Evolutionary conservation across 2,888 invertebrate species (phyloP), one percentile per base, ranked within the genome.

Genomic region (Anarsia innoxiella): DNA sequence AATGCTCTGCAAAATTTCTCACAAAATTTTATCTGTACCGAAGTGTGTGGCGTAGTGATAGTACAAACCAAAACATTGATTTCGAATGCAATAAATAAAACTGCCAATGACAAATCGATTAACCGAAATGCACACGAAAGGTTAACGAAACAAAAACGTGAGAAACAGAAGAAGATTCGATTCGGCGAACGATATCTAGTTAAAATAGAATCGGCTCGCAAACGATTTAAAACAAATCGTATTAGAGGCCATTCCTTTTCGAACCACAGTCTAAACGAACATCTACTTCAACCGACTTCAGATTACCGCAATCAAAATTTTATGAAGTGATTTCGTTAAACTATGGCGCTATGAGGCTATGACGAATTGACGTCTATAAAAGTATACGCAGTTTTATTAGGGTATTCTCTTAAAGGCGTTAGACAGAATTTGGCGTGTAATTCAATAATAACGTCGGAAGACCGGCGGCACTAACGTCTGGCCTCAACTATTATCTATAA

Each of bases 111-210:
- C 62, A 54, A 77, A 79, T 78, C 66, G 65, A 75, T 76, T 78
- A 69, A 62, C 67, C 49, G 48, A 57, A 50, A 54, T 43, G 39
- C 44, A 56, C 45, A 54, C 61, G 59, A 71, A 67, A 67, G 54
- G 64, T 65, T 70, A 72, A 69, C 59, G 71, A 72, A 73, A 75
- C 65, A 74, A 77, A 78, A 80, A 82, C 82, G 82, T 82, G 82
- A 80, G 82, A 82, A 79, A 69, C 37, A 38, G 67, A 65, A 65
- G 53, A 63, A 46, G 47, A 66, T 73, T 71, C 63, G 66, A 63
- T 63, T 53, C 58, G 64, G 54, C 53, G 68, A 67, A 73, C 62
- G 64, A 59, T 56, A 57, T 57, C 74, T 79, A 65, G 74, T 78
- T 77, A 73, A 70, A 80, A 73, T 70, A 63, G 60, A 75, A 74